Evolutionary conservation across 1,140 invertebrate species (phyloP), one percentile per base, ranked within the genome.

Genomic region (Pogonomyrmex californicus): DNA sequence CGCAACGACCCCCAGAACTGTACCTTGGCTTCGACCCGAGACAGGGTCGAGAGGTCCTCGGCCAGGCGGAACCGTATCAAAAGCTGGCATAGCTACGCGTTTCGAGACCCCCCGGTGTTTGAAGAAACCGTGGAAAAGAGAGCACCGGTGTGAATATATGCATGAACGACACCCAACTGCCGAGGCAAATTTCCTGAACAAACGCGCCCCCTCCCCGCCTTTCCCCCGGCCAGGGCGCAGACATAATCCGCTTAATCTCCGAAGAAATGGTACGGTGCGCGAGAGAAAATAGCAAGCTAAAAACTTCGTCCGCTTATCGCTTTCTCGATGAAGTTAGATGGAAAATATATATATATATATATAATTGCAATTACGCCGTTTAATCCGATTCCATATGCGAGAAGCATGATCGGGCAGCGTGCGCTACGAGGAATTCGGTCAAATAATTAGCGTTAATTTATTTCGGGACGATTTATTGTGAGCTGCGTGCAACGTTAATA

Each of bases 31-130:
- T 10, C 85, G 90, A 90, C 86, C 82, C 60, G 73, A 87, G 79
- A 71, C 73, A 88, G 87, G 89, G 90, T 91, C 89, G 89, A 91
- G 85, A 91, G 90, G 87, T 91, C 75, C 76, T 88, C 87, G 87
- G 73, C 83, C 90, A 79, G 78, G 78, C 89, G 86, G 89, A 91
- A 91, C 89, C 89, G 82, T 91, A 90, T 91, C 77, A 88, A 90
- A 91, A 88, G 86, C 23, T 91, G 82, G 86, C 71, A 88, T 88
- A 86, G 77, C 86, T 88, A 49, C 60, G 86, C 75, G 76, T 81
- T 63, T 86, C 66, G 65, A 77, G 60, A 77, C 73, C 38, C 38
- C 66, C 62, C 70, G 83, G 23, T 65, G 54, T 56, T 65, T 65
- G 85, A 60, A 58, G 79, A 62, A 87, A 78, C 14, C 47, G 33